phyloP scores from a whole-genome alignment of 1,140 invertebrate genomes.

The Tetranychus cinnabarinus region DNA sequence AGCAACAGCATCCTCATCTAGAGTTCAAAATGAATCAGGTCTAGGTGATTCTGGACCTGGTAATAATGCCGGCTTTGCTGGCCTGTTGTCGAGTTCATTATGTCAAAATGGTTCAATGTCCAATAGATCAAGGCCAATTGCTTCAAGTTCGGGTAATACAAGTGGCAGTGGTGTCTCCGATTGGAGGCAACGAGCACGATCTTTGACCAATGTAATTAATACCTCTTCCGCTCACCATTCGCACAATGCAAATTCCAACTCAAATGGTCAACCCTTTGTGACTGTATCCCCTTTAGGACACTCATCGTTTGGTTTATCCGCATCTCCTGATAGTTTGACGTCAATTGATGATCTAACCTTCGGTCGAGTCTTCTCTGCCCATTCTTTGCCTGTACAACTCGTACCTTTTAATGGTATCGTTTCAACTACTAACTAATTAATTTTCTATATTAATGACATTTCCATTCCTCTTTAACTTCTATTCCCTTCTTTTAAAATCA shows the following conservation, averaged over 20 bases:
- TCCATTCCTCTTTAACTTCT: too few species aligned
- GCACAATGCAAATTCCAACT: not conserved
- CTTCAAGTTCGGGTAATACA: not conserved
- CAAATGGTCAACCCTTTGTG: conserved; percentile 26
- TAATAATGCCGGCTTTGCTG: not conserved
- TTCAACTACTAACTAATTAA: not conserved
- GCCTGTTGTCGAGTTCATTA: not conserved
- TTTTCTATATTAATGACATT: not conserved
- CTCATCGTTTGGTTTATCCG: conserved; percentile 26
- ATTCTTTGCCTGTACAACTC: conserved; percentile 67
- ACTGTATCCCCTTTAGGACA: conserved; percentile 20
- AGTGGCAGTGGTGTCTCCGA: not conserved
- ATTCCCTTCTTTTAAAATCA: too few species aligned
- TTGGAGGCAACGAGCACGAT: conserved; percentile 43
- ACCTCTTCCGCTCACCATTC: conserved; percentile 21
- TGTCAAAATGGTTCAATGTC: not conserved
- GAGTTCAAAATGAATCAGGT: not conserved
- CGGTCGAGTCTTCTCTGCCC: conserved; percentile 55
- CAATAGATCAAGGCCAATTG: not conserved
- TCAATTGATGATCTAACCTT: conserved; percentile 30
- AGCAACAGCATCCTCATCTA: not conserved
- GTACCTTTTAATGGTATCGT: conserved; percentile 50
- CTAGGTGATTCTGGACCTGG: not conserved
- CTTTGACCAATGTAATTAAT: conserved; percentile 56
- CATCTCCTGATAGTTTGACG: conserved; percentile 33